phyloP scores from a whole-genome alignment of 2,797 vertebrate species.

The Lithobates pipiens region DNA sequence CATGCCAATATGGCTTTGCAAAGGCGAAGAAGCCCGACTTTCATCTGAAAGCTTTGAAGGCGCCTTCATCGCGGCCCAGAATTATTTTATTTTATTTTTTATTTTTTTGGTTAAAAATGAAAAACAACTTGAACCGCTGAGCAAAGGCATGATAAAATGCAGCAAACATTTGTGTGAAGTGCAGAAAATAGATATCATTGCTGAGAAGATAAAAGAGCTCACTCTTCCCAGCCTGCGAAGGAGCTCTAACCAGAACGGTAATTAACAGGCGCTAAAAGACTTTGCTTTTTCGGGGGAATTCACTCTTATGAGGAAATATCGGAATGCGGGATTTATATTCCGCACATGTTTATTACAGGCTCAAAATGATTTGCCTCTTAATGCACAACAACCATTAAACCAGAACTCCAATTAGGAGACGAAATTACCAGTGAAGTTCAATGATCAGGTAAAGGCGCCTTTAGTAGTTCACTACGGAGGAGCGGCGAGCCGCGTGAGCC shows the following conservation, averaged over 20 bases:
- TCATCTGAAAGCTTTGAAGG: slow-evolving; percentile 47
- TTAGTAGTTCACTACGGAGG: too few species aligned
- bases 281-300: neutral
- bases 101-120: slow-evolving; percentile 43
- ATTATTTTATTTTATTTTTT: neutral
- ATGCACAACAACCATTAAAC: too few species aligned
- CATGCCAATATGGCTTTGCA: slow-evolving; percentile 46
- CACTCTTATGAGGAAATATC: neutral
- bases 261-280: slow-evolving; percentile 16
- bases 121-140: slow-evolving; percentile 53
- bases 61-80: slow-evolving; percentile 7
- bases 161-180: slow-evolving; percentile 42
- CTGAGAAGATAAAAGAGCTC: slow-evolving; percentile 53
- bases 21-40: slow-evolving; percentile 29
- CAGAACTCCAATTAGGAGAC: too few species aligned
- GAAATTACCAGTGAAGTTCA: too few species aligned
- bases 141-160: slow-evolving; percentile 18
- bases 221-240: slow-evolving; percentile 11
- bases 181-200: slow-evolving; percentile 39
- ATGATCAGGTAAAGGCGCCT: too few species aligned
- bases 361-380: too few species aligned
- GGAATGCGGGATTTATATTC: neutral
- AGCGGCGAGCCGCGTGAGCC: too few species aligned
- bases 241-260: neutral
- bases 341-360: too few species aligned